A percentile compares a stretch with the other conserved stretches of the same genome.
Evolutionary conservation across 2,888 invertebrate species (phyloP).

Genomic region (Drosophila greeni): DNA sequence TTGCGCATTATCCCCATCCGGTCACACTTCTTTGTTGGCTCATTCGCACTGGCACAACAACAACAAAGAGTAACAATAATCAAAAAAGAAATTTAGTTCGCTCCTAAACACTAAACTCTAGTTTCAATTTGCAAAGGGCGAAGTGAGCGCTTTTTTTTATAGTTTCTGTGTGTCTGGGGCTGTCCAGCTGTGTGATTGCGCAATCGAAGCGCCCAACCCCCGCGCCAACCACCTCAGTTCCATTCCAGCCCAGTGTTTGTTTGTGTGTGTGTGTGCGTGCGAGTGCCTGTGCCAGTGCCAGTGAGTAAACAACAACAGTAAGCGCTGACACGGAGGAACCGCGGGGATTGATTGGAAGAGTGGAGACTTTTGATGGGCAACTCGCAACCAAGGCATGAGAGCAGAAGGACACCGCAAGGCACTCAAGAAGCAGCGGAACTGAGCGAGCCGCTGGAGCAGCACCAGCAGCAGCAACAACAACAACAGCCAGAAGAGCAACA

Average conservation of each 20-base stretch:
- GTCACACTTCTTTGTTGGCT: conserved; percentile 15
- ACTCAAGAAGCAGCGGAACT: conserved; percentile 33
- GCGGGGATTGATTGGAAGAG: conserved; percentile 37
- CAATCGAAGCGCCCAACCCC: conserved; percentile 18
- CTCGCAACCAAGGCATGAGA: conserved; percentile 40
- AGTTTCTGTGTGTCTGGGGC: conserved; percentile 12
- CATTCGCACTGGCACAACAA: conserved; percentile 26
- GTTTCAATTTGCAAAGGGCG: conserved; percentile 1
- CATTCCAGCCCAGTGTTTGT: conserved; percentile 20
- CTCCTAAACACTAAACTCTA: conserved; percentile 12
- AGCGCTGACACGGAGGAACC: conserved; percentile 17
- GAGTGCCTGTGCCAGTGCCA: conserved; percentile 16
- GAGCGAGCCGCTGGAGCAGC: conserved; percentile 23
- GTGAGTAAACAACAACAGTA: conserved; percentile 38
- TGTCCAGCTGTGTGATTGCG: conserved; percentile 30
- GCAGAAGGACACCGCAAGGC: conserved; percentile 40
- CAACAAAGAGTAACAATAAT: conserved; percentile 29
- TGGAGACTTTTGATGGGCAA: conserved; percentile 47
- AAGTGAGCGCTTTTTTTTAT: conserved; percentile 6
- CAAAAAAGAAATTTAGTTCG: conserved; percentile 8
- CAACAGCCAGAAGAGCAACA: conserved; percentile 24
- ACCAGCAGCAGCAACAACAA: conserved; percentile 15
- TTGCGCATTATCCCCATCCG: background rate
- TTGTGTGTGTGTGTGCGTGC: conserved; percentile 22
- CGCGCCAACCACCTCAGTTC: conserved; percentile 7